Conservation (phyloP, 2,113 vertebrate genomes). For the Mobula hypostoma region DNA sequence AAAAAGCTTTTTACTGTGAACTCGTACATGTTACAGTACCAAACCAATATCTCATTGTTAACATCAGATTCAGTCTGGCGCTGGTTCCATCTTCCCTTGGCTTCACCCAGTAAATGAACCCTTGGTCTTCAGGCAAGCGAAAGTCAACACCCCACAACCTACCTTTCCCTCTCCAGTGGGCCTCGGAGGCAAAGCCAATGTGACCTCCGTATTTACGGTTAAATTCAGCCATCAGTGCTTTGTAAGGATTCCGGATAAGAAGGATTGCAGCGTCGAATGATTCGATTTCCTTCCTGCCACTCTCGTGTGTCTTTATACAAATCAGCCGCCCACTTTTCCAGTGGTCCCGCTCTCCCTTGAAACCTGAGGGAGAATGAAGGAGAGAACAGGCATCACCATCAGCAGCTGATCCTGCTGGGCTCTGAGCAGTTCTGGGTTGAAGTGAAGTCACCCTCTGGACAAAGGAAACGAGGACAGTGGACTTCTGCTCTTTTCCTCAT, state of each 20-base stretch:
- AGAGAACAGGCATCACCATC: not conserved
- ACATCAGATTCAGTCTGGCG: too few relatives aligned
- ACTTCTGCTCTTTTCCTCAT: too few relatives aligned
- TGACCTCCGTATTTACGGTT: conserved; percentile 93
- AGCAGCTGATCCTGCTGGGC: not conserved
- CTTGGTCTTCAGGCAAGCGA: not conserved
- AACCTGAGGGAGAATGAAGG: conserved; percentile 59
- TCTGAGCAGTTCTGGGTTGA: not conserved
- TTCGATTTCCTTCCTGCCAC: conserved; percentile 88
- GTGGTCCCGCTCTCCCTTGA: conserved; percentile 92
- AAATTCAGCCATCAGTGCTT: conserved; percentile 95
- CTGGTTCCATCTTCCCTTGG: too few relatives aligned
- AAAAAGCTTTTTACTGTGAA: too few relatives aligned
- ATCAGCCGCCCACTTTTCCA: conserved; percentile 87
- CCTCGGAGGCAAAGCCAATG: conserved; percentile 85
- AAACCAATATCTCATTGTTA: too few relatives aligned
- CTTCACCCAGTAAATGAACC: too few relatives aligned
- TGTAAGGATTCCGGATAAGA: conserved; percentile 92
- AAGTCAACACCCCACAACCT: not conserved
- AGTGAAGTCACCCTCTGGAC: too few relatives aligned
- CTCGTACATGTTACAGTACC: too few relatives aligned
- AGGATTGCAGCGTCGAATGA: conserved; percentile 81
- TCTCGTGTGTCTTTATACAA: conserved; percentile 95
- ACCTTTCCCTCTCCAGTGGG: conserved; percentile 97
- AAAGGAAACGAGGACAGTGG: not conserved